A percentile compares a stretch with the other conserved stretches of the same genome.
These are phyloP conservation scores for Thereva unica DNA, from an alignment of 2,888 invertebrate genomes.

Conservation along the genomic window DNA sequence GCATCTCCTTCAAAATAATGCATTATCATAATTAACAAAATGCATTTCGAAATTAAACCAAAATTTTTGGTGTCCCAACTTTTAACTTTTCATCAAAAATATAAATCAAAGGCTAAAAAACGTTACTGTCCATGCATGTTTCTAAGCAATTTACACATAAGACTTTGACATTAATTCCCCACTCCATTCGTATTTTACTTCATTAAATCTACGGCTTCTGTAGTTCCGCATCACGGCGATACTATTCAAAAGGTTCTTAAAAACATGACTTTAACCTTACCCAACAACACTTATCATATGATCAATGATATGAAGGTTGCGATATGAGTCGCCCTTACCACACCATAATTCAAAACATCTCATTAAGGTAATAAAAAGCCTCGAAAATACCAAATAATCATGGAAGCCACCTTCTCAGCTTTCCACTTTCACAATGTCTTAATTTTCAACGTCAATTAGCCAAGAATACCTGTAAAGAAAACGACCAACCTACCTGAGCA, in stretches of 20 bases:
- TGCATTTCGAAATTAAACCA: no score
- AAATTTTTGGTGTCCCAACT: no score
- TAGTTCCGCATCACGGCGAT: slow-evolving; percentile 6
- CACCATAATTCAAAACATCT: slow-evolving; percentile 31
- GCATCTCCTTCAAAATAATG: no score
- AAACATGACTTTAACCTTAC: slow-evolving; percentile 3
- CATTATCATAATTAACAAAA: no score
- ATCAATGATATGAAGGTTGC: slow-evolving; percentile 9
- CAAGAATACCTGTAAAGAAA: neutral
- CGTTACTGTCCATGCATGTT: no score
- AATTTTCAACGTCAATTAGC: slow-evolving; percentile 32
- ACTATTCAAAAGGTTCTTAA: neutral
- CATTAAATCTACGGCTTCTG: slow-evolving; percentile 1
- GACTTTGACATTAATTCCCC: no score
- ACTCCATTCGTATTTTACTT: neutral
- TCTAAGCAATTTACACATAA: no score
- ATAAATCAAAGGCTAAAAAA: no score
- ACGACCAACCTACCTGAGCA: no score
- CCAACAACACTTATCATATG: slow-evolving; percentile 11
- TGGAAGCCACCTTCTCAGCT: slow-evolving; percentile 30
- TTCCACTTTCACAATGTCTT: slow-evolving; percentile 34
- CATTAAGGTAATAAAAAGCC: slow-evolving; percentile 31
- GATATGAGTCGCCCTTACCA: slow-evolving; percentile 9
- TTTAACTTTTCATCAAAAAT: no score
- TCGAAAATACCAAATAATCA: slow-evolving; percentile 28